These are phyloP conservation scores for Emydocephalus ijimae DNA, from an alignment of 2,113 vertebrate genomes.

Conservation along the genomic window DNA sequence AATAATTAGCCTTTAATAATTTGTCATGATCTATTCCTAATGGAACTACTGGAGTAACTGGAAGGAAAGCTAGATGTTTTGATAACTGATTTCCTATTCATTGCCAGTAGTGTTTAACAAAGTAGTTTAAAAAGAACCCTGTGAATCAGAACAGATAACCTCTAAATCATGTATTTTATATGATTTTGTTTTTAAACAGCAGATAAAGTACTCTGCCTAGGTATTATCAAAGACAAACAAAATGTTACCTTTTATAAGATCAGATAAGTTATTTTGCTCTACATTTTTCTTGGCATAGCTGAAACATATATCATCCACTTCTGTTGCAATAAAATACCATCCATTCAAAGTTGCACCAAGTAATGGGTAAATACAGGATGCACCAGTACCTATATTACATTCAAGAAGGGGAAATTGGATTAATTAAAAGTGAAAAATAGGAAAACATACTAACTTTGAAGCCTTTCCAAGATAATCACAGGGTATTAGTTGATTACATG, in stretches of 20 bases:
- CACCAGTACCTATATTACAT: slow-evolving; percentile 83
- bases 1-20: neutral
- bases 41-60: neutral
- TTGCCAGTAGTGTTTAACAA: neutral
- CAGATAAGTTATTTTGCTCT: slow-evolving; percentile 91
- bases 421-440: neutral
- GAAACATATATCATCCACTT: slow-evolving; percentile 98
- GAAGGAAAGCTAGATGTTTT: neutral
- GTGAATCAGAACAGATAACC: neutral
- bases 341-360: slow-evolving; percentile 95
- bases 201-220: neutral
- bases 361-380: slow-evolving; percentile 96
- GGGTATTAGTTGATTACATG: neutral
- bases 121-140: neutral
- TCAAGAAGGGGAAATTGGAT: slow-evolving; percentile 4
- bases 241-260: slow-evolving; percentile 90
- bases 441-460: neutral
- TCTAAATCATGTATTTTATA: neutral
- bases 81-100: neutral
- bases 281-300: slow-evolving; percentile 97
- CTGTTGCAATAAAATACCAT: slow-evolving; percentile 97
- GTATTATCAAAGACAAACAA: neutral
- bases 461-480: neutral
- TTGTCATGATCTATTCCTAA: neutral
- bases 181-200: neutral